Evolutionary conservation across 2,888 invertebrate genomes (phyloP), one percentile per base, ranked within the genome.

Genomic region (Mongoloraphidia duomilia): DNA sequence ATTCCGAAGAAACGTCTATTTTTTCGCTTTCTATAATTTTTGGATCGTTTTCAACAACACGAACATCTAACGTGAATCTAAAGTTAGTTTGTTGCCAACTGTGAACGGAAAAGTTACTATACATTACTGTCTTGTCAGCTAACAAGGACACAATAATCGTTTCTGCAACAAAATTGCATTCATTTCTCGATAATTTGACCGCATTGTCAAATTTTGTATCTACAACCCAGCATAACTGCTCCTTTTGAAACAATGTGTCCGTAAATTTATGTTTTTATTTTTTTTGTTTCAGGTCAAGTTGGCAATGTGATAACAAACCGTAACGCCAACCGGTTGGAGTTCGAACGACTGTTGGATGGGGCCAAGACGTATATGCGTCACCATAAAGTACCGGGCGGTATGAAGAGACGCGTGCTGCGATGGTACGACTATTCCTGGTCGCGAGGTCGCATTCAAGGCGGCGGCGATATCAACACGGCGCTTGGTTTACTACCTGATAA

Each of bases 341-440:
- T 95, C 62, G 95, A 96, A 70, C 73, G 94, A 54, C 77, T 95
- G 35, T 70, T 95, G 63, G 95, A 96, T 66, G 94, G 94, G 49
- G 95, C 95, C 53, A 96, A 96, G 68, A 87, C 92, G 34, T 96
- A 95, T 63, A 96, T 96, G 95, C 76, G 94, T 58, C 92, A 94
- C 66, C 95, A 95, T 69, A 94, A 94, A 73, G 91, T 91, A 33
- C 95, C 95, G 8, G 86, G 90, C 37, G 92, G 91, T 13, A 92
- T 96, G 89, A 95, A 95, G 66, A 75, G 92, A n/a, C 74, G 95
- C 17, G 95, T 96, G 1, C 78, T 95, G 35, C 77, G 95, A 8
- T 95, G 95, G 95, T 96, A 95, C 69, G 94, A 95, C 71, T 96
- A 96, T 69, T 94, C 94, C 34, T 95, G 95, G 95, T 94, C 94